Evolutionary conservation across 2,113 vertebrate species (phyloP).

Genomic region (Eclectus roratus): DNA sequence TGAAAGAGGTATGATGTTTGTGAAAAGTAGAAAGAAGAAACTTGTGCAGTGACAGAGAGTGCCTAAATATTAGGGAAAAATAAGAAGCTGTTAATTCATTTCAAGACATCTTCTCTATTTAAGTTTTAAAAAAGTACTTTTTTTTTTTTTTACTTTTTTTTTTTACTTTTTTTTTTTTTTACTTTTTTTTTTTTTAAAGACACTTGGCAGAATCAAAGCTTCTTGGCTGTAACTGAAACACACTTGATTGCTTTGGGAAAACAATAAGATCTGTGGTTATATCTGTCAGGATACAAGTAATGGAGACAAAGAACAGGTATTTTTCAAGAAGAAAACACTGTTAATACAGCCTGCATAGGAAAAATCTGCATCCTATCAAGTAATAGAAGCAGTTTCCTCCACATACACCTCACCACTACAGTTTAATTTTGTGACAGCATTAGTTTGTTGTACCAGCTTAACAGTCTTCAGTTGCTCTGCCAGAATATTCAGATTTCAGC

Average conservation of each 20-base stretch:
- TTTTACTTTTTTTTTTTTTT: neutral
- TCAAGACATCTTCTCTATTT: neutral
- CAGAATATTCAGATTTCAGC: neutral
- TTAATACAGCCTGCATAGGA: neutral
- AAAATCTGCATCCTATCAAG: neutral
- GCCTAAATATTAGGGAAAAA: conserved; percentile 3
- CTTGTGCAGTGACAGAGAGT: neutral
- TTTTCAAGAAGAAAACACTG: neutral
- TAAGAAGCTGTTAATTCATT: neutral
- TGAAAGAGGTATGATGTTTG: neutral
- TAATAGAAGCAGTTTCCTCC: neutral
- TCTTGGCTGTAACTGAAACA: neutral
- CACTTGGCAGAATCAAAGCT: neutral
- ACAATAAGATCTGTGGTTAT: neutral
- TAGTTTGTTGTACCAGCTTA: neutral
- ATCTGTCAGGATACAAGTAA: neutral
- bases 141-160: neutral
- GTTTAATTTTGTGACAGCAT: neutral
- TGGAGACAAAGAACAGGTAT: neutral
- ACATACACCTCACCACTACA: neutral
- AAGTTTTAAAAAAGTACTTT: neutral
- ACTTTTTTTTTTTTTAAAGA: neutral
- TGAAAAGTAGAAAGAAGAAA: neutral
- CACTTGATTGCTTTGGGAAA: neutral
- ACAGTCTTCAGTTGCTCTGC: neutral